Percentiles rank a stretch among this genome's conserved stretches.
These are phyloP conservation scores for Halcyon smyrnensis DNA, from an alignment of 2,797 vertebrate species.

Conservation along the genomic window DNA sequence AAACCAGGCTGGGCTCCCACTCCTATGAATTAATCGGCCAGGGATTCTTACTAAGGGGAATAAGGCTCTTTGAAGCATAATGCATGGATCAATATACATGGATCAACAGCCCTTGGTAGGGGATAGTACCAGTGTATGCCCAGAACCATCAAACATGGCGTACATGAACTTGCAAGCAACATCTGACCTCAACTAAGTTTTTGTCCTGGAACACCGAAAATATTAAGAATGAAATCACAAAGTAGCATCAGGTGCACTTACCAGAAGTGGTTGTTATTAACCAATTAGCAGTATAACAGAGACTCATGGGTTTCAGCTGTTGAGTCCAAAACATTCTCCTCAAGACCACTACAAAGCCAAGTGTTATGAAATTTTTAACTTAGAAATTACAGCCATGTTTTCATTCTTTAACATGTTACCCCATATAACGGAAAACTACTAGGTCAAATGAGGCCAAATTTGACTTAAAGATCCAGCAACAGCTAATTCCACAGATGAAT, in stretches of 20 bases:
- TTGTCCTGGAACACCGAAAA: neutral
- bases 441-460: neutral
- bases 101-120: neutral
- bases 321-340: neutral
- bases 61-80: neutral
- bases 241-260: neutral
- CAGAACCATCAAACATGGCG: neutral
- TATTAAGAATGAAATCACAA: accelerated
- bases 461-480: neutral
- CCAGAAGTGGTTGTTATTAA: neutral
- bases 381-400: neutral
- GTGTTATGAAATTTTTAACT: neutral
- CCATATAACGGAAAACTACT: neutral
- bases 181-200: neutral
- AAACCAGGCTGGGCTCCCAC: neutral
- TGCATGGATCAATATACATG: neutral
- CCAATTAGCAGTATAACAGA: neutral
- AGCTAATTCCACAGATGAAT: neutral
- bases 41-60: neutral
- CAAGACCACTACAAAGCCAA: neutral
- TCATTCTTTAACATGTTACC: neutral
- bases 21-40: neutral
- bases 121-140: neutral
- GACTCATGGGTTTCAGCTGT: neutral
- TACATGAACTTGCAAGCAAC: neutral